Percentiles rank a stretch among this genome's conserved stretches.
These are phyloP conservation scores for Polypedilum vanderplanki DNA, from an alignment of 1,140 invertebrate genomes.

Conservation along the genomic window DNA sequence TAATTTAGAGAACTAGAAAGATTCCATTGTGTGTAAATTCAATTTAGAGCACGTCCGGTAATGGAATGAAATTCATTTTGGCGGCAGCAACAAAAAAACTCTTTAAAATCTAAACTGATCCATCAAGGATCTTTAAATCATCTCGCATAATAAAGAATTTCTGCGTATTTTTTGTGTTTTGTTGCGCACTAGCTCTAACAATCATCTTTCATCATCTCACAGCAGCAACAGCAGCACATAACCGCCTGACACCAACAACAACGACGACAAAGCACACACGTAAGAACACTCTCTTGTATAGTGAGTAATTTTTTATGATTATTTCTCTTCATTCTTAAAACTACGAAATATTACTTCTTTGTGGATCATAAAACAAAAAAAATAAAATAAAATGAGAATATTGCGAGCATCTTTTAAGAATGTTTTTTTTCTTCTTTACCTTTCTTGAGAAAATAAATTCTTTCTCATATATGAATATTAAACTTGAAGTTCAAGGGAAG, in stretches of 20 bases:
- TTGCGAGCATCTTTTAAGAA: too few relatives aligned
- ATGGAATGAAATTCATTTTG: neutral
- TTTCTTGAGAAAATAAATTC: too few relatives aligned
- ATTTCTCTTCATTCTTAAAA: slow-evolving; percentile 28
- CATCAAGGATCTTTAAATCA: neutral
- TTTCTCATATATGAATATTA: neutral
- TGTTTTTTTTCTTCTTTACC: too few relatives aligned
- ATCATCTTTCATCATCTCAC: slow-evolving; percentile 11
- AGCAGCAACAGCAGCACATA: neutral
- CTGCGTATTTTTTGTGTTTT: neutral
- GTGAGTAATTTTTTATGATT: slow-evolving; percentile 28
- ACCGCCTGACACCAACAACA: neutral
- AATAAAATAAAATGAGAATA: neutral
- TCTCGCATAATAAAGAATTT: slow-evolving; percentile 7
- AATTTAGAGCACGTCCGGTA: slow-evolving; percentile 9
- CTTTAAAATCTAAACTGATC: neutral
- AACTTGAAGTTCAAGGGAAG: slow-evolving; percentile 23
- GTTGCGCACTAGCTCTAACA: slow-evolving; percentile 10
- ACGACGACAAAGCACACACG: neutral
- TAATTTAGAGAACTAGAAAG: neutral
- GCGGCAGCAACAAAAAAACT: neutral
- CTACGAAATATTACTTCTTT: neutral
- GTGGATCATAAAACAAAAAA: slow-evolving; percentile 24
- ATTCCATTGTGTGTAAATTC: neutral
- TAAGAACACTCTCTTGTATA: neutral